Evolutionary conservation across 2,888 invertebrate species (phyloP).

Genomic region (Athrips mouffetella): DNA sequence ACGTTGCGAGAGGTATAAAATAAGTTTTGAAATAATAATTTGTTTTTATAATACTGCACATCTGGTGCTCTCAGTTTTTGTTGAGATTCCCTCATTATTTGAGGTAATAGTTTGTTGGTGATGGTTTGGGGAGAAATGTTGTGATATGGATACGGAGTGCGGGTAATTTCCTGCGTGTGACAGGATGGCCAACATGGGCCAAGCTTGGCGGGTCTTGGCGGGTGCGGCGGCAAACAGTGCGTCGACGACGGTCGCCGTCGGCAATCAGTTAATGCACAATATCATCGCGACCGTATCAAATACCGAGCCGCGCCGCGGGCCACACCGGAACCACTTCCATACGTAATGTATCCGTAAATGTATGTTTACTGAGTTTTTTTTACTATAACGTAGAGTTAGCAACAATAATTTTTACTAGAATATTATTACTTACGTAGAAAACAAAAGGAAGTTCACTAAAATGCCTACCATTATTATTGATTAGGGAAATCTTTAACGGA

Average conservation of each 20-base stretch:
- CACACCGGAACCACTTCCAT: conserved; percentile 15
- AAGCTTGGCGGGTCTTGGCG: background rate
- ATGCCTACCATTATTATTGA: too few species aligned
- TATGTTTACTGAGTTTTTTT: background rate
- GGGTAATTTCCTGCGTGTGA: conserved; percentile 15
- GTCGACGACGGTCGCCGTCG: conserved; percentile 5
- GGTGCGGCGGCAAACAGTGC: conserved; percentile 19
- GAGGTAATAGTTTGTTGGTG: conserved; percentile 4
- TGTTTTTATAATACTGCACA: conserved; percentile 13
- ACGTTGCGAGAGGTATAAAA: conserved; percentile 18
- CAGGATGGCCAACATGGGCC: background rate
- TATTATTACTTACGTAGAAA: background rate
- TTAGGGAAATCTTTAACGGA: too few species aligned
- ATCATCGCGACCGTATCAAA: conserved; percentile 18
- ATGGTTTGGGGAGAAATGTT: background rate
- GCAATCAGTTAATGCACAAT: conserved; percentile 41
- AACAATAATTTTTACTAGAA: too few species aligned
- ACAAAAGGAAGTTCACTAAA: too few species aligned
- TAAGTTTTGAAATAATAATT: conserved; percentile 14
- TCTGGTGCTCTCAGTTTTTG: conserved; percentile 10
- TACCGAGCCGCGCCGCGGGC: conserved; percentile 4
- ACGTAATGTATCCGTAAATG: conserved; percentile 12
- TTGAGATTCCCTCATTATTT: conserved; percentile 10
- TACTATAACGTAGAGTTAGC: too few species aligned
- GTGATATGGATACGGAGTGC: background rate